Evolutionary conservation across 2,888 invertebrate species (phyloP), one percentile per base, ranked within the genome.

Genomic region (Gymnosoma rotundatum): DNA sequence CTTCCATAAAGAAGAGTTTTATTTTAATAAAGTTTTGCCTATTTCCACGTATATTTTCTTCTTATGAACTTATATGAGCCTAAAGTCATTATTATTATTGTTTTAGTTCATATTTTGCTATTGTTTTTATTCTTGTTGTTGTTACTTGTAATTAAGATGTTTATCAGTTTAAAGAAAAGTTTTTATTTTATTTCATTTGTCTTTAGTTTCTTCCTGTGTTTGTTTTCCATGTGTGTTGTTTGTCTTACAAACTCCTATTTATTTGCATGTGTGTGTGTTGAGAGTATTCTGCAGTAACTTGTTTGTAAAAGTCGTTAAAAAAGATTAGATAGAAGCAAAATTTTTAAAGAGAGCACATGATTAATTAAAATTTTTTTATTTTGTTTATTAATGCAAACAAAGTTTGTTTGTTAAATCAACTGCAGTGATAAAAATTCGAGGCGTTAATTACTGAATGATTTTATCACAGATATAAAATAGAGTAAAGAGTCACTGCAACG

Each of bases 61-160:
- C 52, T 54, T 38, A 18, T 32, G 21, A 32, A 21, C 36, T 48
- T 18, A 56, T 16, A 66, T 45, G 54, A 61, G 42, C 42, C 45
- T 32, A 16, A 73, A 78, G 70, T 82, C 78, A 63, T 78, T 63
- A 63, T 63, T 63, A 63, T 63, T 78, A 69, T 54, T 32, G 72
- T 42, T 63, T 36, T 36, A 45, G 25, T 64, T 25, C 16, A 25
- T 25, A 45, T 25, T 38, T 50, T 69, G 78, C 61, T 32, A n/a
- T 60, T 67, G 32, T 67, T 32, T 36, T 52, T 42, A 20, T 25
- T 42, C 42, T 18, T 54, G 54, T 56, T 63, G 78, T 78, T 42
- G 45, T 50, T 66, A 14, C 82, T 85, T 83, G 85, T 85, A 86
- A 86, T 86, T 86, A 86, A 86, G 86, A 85, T 86, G 83, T 85